Evolutionary conservation across 2,797 vertebrate genomes (phyloP), one percentile per base, ranked within the genome.

Genomic region (Sarcophilus harrisii): DNA sequence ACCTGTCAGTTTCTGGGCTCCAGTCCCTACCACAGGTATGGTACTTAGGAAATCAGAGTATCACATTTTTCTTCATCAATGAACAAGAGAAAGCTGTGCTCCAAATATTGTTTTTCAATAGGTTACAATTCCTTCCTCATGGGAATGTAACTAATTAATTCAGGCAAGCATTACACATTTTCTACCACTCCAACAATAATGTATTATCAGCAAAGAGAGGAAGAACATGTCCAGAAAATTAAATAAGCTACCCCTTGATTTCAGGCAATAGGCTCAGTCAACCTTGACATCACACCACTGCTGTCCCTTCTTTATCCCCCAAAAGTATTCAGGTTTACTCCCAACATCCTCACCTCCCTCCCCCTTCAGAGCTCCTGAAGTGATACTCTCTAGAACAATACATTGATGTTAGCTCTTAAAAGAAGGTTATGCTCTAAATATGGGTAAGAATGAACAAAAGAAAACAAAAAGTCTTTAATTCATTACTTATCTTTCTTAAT

Each of bases 171-270:
- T 6, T 55, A 57, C 49, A 57, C 90, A 54, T 93, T 94, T 55
- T 92, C 54, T 96, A 13, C 54, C 58, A 45, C 58, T 96, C n/a
- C 92, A 30, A 30, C 28, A 94, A 91, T 6, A 93, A 49, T 59
- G 73, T 27, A 49, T 87, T 87, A 49, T 87, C 73, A 49, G 38
- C 73, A 45, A 90, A 91, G 5, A 66, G 55, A 32, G 24, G 0
- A 87, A 93, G 28, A 11, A 49, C 29, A 91, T 13, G 49, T 90
- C 90, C 54, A 92, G 38, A 93, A 92, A 96, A 54, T 18, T 91
- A 90, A 38, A 45, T 18, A 93, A 58, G 73, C 73, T 49, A 87
- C 45, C 24, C 24, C 38, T 49, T 49, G 38, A 87, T 87, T 9
- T 45, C 24, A 4, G 38, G 38, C 38, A 87, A 9, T 54, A 89